Evolutionary conservation across 2,113 vertebrate species (phyloP).

Genomic region (Merops nubicus): DNA sequence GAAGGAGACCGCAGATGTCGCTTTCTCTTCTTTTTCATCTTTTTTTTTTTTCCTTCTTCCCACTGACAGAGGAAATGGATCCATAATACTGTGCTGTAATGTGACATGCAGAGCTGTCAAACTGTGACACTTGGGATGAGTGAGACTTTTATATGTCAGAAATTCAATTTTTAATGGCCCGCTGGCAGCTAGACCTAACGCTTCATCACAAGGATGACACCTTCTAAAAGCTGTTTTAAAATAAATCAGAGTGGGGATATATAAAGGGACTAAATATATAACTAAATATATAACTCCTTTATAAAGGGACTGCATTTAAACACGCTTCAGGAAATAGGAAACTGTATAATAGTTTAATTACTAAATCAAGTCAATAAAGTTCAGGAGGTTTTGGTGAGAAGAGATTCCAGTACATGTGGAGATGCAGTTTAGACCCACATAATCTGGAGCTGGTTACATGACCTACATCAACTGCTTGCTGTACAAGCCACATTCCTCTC

Average conservation of each 20-base stretch:
- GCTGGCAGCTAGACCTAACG: conserved; percentile 48
- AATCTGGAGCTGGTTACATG: neutral
- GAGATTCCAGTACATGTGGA: neutral
- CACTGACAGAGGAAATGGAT: conserved; percentile 44
- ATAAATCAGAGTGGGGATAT: conserved; percentile 48
- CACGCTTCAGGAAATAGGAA: conserved; percentile 2
- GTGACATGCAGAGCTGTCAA: conserved; percentile 50
- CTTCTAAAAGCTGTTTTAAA: conserved; percentile 60
- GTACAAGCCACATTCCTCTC: neutral
- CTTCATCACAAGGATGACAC: conserved; percentile 65
- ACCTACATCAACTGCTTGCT: neutral
- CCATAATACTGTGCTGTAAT: conserved; percentile 15
- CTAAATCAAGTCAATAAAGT: neutral
- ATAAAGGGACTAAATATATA: no score
- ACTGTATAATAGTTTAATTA: neutral
- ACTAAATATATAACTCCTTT: no score
- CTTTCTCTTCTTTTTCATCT: neutral
- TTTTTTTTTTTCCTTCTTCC: neutral
- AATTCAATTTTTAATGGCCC: conserved; percentile 63
- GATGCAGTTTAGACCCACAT: neutral
- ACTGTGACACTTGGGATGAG: conserved; percentile 53
- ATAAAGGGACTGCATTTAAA: neutral
- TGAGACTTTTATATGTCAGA: conserved; percentile 53
- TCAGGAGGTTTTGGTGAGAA: neutral
- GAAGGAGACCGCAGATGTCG: neutral